Conservation (phyloP, 1,140 invertebrate species). For the Drosophila nikananu region DNA sequence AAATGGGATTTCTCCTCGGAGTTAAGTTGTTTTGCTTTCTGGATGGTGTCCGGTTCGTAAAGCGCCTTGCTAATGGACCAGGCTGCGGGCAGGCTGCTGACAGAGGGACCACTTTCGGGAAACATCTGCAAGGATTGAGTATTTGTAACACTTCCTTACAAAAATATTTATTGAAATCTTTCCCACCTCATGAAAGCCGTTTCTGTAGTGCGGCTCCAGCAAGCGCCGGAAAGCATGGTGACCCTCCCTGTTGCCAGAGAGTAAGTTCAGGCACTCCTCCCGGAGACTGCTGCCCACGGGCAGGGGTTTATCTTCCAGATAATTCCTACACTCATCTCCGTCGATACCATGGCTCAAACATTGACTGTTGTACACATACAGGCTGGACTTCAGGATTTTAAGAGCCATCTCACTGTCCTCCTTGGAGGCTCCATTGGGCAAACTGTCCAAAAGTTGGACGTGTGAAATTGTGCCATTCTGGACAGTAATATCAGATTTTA, state of each 20-base stretch:
- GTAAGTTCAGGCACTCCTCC: constrained; percentile 50
- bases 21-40: constrained; percentile 7
- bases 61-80: constrained; percentile 66
- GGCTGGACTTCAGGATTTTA: constrained; percentile 72
- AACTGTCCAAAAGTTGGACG: constrained; percentile 63
- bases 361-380: constrained; percentile 68
- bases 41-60: constrained; percentile 35
- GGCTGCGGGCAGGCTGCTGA: constrained; percentile 39
- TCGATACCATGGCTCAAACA: constrained; percentile 53
- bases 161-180: neutral
- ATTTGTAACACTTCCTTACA: neutral
- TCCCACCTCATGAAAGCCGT: constrained; percentile 70
- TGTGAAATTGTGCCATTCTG: constrained; percentile 77
- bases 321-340: constrained; percentile 55
- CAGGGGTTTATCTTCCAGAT: constrained; percentile 51
- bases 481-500: constrained; percentile 64
- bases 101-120: constrained; percentile 16
- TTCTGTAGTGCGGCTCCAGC: constrained; percentile 64
- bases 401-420: constrained; percentile 67
- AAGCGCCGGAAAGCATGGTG: constrained; percentile 74
- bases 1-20: constrained; percentile 29
- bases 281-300: constrained; percentile 51
- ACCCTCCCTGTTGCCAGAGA: constrained; percentile 41
- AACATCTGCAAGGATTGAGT: constrained; percentile 46
- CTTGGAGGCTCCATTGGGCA: constrained; percentile 66